A percentile compares a stretch with the other conserved stretches of the same genome.
Evolutionary conservation across 1,140 invertebrate genomes (phyloP).

Genomic region (Campoletis sonorensis): DNA sequence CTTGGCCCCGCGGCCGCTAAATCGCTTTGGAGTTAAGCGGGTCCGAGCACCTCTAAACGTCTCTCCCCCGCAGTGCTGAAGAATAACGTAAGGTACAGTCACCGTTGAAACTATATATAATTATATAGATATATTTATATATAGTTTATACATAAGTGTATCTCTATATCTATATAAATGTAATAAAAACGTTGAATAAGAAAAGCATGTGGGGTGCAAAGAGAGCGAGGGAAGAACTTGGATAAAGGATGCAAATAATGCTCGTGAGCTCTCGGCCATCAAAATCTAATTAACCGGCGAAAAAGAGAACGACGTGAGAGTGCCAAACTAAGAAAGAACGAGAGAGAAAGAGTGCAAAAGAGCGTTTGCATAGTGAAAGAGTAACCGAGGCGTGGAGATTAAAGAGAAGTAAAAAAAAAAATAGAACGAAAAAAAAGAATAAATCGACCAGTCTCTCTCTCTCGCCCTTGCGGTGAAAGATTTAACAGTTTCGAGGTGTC

Average conservation of each 20-base stretch:
- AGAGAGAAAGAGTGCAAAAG: constrained; percentile 16
- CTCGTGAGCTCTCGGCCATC: constrained; percentile 69
- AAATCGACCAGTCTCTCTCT: neutral
- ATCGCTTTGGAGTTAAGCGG: constrained; percentile 54
- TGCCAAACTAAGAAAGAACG: constrained; percentile 43
- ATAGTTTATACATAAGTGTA: neutral
- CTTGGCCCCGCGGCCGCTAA: constrained; percentile 56
- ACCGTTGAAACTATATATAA: constrained; percentile 3
- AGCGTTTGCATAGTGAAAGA: constrained; percentile 13
- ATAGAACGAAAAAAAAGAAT: constrained; percentile 43
- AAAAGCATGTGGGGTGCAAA: constrained; percentile 31
- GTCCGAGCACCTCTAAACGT: constrained; percentile 50
- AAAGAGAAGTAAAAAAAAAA: constrained; percentile 40
- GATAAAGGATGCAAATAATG: constrained; percentile 73
- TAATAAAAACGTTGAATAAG: constrained; percentile 34
- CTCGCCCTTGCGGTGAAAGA: constrained; percentile 34
- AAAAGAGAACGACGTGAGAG: constrained; percentile 49
- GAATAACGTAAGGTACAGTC: constrained; percentile 49
- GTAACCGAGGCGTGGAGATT: constrained; percentile 41
- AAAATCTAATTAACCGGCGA: constrained; percentile 73
- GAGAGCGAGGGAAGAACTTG: constrained; percentile 51
- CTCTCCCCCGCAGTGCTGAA: constrained; percentile 53
- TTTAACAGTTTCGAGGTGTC: constrained; percentile 56
- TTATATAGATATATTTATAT: neutral
- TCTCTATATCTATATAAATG: no score